Conservation (phyloP, 2,888 invertebrate genomes). For the Stenurella melanura region DNA sequence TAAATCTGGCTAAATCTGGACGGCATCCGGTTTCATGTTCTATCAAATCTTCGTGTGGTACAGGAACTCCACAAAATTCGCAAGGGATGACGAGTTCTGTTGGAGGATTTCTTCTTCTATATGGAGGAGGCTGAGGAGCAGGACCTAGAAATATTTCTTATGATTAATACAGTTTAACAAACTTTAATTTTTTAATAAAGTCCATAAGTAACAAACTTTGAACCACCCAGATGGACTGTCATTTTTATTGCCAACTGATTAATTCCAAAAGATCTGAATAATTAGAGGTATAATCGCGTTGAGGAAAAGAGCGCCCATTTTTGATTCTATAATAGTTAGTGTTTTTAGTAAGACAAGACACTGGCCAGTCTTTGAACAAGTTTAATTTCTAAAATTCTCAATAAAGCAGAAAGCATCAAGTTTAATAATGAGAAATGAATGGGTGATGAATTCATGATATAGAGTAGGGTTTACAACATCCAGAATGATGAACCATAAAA, state of each 20-base stretch:
- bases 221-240: too few relatives aligned
- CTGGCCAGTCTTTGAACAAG: too few relatives aligned
- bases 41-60: conserved; percentile 74
- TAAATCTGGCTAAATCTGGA: conserved; percentile 70
- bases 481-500: too few relatives aligned
- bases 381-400: too few relatives aligned
- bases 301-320: neutral
- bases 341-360: neutral
- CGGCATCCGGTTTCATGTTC: conserved; percentile 75
- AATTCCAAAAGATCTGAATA: neutral
- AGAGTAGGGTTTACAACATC: too few relatives aligned
- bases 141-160: conserved; percentile 57
- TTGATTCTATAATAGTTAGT: neutral
- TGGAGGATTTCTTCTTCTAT: conserved; percentile 73
- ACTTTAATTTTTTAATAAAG: neutral
- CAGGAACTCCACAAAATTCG: conserved; percentile 76
- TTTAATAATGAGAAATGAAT: too few relatives aligned
- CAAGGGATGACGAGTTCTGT: conserved; percentile 75
- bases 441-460: too few relatives aligned
- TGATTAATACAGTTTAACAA: neutral
- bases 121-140: conserved; percentile 74
- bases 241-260: neutral
- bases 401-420: too few relatives aligned
- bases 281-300: neutral
- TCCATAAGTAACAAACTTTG: neutral